These are phyloP conservation scores for Meiosimyza platycephala DNA, from an alignment of 2,888 invertebrate species.

Conservation along the genomic window DNA sequence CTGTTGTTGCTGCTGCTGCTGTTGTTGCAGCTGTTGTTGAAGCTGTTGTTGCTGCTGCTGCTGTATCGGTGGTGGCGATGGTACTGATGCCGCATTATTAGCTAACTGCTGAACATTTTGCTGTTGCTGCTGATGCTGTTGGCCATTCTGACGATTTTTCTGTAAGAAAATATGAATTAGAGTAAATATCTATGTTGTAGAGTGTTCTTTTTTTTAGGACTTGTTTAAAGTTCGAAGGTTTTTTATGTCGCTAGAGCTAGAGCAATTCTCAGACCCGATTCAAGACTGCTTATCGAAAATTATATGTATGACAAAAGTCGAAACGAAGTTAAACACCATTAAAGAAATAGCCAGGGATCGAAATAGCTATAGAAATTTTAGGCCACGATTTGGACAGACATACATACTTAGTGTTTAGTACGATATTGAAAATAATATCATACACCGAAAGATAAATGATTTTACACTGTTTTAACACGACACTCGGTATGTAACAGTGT, in stretches of 20 bases:
- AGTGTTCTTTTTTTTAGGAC: neutral
- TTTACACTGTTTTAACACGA: no score
- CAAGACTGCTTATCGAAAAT: neutral
- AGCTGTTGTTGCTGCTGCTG: conserved; percentile 44
- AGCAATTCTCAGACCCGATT: no score
- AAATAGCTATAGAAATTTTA: neutral
- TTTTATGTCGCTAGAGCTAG: no score
- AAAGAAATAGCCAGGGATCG: neutral
- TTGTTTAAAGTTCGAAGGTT: no score
- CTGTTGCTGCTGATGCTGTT: conserved; percentile 42
- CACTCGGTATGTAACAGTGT: no score
- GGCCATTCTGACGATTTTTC: conserved; percentile 51
- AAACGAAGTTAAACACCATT: no score
- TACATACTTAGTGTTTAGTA: no score
- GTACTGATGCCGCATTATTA: conserved; percentile 54
- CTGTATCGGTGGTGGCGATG: conserved; percentile 37
- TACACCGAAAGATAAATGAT: no score
- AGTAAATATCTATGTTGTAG: neutral
- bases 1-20: conserved; percentile 35
- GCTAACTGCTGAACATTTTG: conserved; percentile 40
- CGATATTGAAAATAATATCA: no score
- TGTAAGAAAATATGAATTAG: conserved; percentile 1
- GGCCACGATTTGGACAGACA: no score
- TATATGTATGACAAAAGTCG: neutral
- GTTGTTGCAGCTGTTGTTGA: conserved; percentile 41